phyloP scores from a whole-genome alignment of 2,888 invertebrate genomes.

The Callosobruchus maculatus region DNA sequence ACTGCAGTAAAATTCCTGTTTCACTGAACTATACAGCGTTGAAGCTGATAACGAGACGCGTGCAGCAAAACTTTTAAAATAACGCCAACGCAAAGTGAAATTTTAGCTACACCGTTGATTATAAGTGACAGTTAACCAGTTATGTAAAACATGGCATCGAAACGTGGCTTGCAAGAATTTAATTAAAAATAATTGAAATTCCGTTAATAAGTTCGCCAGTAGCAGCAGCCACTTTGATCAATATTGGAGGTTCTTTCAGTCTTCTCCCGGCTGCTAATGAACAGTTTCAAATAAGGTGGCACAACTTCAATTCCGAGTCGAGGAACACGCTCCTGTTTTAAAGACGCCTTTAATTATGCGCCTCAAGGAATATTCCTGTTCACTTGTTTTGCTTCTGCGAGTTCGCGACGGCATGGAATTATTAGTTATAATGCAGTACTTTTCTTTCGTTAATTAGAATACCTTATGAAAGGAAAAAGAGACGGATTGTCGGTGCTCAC shows the following conservation, averaged over 20 bases:
- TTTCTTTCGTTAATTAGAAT: background rate
- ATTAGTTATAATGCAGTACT: background rate
- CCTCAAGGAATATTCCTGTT: constrained; percentile 20
- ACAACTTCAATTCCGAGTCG: constrained; percentile 29
- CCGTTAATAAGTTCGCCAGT: constrained; percentile 23
- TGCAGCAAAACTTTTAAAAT: background rate
- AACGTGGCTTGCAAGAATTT: constrained; percentile 7
- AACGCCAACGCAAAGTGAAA: background rate
- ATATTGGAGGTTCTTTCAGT: constrained; percentile 21
- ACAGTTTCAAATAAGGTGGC: constrained; percentile 21
- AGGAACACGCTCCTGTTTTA: constrained; percentile 11
- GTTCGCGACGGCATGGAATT: background rate
- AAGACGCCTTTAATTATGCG: constrained; percentile 27
- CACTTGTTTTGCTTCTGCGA: constrained; percentile 11
- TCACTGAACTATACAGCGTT: no score
- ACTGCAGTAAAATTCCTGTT: no score
- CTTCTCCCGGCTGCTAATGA: constrained; percentile 15
- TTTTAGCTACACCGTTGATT: background rate
- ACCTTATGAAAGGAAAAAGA: background rate
- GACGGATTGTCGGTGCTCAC: no score
- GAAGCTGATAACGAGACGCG: background rate
- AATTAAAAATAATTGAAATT: constrained; percentile 29
- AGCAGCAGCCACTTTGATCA: constrained; percentile 20
- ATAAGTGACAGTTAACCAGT: background rate
- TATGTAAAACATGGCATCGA: background rate